phyloP scores from a whole-genome alignment of 2,113 vertebrate genomes.

The Pterophyllum scalare region DNA sequence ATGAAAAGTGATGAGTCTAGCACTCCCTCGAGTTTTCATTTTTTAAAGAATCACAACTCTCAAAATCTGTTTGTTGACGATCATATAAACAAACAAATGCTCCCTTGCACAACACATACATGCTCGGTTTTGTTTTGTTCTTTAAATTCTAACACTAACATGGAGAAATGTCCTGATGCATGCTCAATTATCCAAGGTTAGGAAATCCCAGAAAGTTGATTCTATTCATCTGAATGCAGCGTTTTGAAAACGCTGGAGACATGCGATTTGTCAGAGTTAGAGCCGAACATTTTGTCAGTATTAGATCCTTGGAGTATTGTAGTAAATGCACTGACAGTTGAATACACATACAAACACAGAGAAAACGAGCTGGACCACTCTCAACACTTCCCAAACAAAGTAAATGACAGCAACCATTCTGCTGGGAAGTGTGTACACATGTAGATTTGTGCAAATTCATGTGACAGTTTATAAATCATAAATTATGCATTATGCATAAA shows the following conservation, averaged over 20 bases:
- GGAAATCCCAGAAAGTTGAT: not conserved
- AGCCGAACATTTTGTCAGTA: slow-evolving; percentile 4
- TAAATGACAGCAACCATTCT: slow-evolving; percentile 67
- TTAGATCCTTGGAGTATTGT: slow-evolving; percentile 7
- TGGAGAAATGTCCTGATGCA: not conserved
- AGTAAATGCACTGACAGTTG: slow-evolving; percentile 6
- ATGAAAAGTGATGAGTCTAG: not conserved
- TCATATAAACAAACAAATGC: not conserved
- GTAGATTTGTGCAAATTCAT: slow-evolving; percentile 55
- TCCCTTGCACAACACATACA: not conserved
- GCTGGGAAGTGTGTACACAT: slow-evolving; percentile 34
- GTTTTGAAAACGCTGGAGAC: not conserved
- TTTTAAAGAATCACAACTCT: not conserved
- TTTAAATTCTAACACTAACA: not conserved
- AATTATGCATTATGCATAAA: slow-evolving; percentile 41
- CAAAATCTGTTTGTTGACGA: not conserved
- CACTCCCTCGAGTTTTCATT: not conserved
- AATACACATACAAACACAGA: slow-evolving; percentile 21
- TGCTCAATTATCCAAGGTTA: not conserved
- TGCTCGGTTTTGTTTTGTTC: not conserved
- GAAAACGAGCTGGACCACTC: slow-evolving; percentile 58
- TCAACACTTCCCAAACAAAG: slow-evolving; percentile 64
- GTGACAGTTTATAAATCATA: slow-evolving; percentile 46
- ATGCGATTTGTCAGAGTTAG: slow-evolving; percentile 1
- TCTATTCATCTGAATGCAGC: not conserved